These are phyloP conservation scores for Xyrauchen texanus DNA, from an alignment of 2,113 vertebrate species.

Conservation along the genomic window DNA sequence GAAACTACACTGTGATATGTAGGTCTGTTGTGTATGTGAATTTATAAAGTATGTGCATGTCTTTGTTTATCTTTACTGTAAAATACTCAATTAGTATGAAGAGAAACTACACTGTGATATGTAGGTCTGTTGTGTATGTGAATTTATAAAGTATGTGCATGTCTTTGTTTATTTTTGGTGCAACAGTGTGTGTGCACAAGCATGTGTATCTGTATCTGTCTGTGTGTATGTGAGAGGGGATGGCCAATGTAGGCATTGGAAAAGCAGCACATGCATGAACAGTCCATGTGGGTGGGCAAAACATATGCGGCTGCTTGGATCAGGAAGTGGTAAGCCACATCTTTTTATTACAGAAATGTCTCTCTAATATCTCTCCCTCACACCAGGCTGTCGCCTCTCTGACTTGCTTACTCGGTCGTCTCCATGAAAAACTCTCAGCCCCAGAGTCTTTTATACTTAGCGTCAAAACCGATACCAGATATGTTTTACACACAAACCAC, in stretches of 20 bases:
- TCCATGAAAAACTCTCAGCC: conserved; percentile 38
- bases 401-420: conserved; percentile 49
- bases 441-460: conserved; percentile 55
- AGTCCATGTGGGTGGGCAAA: conserved; percentile 82
- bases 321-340: conserved; percentile 89
- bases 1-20: no score
- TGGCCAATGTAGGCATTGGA: conserved; percentile 38
- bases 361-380: conserved; percentile 74
- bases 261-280: conserved; percentile 46
- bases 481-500: conserved; percentile 52
- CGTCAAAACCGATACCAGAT: conserved; percentile 54
- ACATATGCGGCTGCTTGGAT: conserved; percentile 76
- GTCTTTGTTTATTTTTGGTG: conserved; percentile 19
- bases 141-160: not conserved
- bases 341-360: conserved; percentile 80
- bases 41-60: not conserved
- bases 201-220: no score
- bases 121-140: conserved; percentile 20
- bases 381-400: conserved; percentile 52
- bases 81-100: no score
- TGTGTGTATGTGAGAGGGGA: conserved; percentile 12
- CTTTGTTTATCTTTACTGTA: conserved; percentile 22
- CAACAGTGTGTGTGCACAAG: conserved; percentile 5
- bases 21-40: conserved; percentile 22
- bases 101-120: no score